Evolutionary conservation across 2,113 vertebrate species (phyloP).

Genomic region (Nothocercus nigrocapillus): DNA sequence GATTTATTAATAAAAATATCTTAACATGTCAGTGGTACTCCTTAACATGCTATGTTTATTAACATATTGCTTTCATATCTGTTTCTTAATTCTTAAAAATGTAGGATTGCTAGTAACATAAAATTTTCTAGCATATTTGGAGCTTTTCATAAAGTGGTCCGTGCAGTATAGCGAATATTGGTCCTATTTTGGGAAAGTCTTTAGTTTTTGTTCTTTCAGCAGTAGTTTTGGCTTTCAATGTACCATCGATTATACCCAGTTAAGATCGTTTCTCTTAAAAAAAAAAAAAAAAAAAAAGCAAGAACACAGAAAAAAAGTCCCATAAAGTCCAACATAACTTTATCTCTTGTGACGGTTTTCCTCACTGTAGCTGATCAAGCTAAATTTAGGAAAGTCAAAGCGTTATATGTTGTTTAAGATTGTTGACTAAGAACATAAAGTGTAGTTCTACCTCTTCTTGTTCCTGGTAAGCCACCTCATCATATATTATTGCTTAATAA

Average conservation of each 20-base stretch:
- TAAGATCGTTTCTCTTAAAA: neutral
- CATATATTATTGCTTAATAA: rapidly evolving
- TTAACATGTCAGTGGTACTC: neutral
- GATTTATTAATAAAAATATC: neutral
- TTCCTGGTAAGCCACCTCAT: neutral
- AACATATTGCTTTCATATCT: neutral
- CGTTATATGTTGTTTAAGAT: rapidly evolving
- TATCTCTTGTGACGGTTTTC: neutral
- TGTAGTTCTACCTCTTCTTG: neutral
- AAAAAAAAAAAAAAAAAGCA: neutral
- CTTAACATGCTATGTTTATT: neutral
- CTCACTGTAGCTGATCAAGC: rapidly evolving
- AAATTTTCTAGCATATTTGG: neutral
- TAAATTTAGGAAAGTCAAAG: neutral
- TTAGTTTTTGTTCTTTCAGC: neutral
- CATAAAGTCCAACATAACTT: neutral
- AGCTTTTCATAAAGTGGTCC: neutral
- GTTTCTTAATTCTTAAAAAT: too few relatives aligned
- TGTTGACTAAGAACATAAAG: neutral
- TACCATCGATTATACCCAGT: neutral
- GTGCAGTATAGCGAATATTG: neutral
- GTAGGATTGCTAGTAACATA: neutral
- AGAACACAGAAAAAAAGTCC: neutral
- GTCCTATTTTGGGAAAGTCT: neutral
- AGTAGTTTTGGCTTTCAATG: neutral